A percentile compares a stretch with the other conserved stretches of the same genome.
phyloP scores from a whole-genome alignment of 2,113 vertebrate species.

The Connochaetes taurinus region DNA sequence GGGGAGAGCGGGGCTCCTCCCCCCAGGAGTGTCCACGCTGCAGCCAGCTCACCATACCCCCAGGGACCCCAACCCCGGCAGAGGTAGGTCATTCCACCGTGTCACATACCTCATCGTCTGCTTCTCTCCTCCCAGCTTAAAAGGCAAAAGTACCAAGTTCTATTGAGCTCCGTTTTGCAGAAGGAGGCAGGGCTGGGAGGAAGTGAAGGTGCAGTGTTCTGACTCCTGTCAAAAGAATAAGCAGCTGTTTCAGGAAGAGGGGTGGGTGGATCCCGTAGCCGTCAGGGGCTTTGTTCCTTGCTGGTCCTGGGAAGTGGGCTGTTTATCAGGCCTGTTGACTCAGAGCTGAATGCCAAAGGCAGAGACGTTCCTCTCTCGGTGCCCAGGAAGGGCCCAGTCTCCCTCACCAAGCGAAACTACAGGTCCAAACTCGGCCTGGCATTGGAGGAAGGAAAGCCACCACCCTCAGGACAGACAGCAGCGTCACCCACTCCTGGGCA shows the following conservation, averaged over 20 bases:
- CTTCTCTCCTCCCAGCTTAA: conserved; percentile 40
- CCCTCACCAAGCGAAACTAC: neutral
- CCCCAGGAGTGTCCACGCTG: accelerated
- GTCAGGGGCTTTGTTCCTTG: conserved; percentile 25
- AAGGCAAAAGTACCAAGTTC: conserved; percentile 18
- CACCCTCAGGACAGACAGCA: neutral
- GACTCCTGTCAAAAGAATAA: conserved; percentile 67
- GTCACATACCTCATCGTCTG: conserved; percentile 60
- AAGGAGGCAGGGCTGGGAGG: conserved; percentile 41
- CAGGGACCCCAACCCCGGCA: neutral
- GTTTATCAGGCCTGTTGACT: conserved; percentile 45
- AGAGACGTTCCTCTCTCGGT: neutral
- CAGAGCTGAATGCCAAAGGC: neutral
- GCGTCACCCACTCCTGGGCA: neutral
- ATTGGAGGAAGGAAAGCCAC: neutral
- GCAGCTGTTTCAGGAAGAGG: conserved; percentile 56
- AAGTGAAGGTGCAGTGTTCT: conserved; percentile 38
- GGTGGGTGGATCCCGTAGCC: neutral
- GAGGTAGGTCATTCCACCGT: neutral
- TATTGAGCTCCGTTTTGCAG: neutral
- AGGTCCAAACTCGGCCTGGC: neutral
- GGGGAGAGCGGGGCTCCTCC: neutral
- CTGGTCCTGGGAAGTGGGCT: conserved; percentile 22
- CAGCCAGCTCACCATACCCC: neutral
- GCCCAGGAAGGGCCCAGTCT: neutral